Evolutionary conservation across 1,140 invertebrate genomes (phyloP), one percentile per base, ranked within the genome.

Genomic region (Drosophila suzukii): DNA sequence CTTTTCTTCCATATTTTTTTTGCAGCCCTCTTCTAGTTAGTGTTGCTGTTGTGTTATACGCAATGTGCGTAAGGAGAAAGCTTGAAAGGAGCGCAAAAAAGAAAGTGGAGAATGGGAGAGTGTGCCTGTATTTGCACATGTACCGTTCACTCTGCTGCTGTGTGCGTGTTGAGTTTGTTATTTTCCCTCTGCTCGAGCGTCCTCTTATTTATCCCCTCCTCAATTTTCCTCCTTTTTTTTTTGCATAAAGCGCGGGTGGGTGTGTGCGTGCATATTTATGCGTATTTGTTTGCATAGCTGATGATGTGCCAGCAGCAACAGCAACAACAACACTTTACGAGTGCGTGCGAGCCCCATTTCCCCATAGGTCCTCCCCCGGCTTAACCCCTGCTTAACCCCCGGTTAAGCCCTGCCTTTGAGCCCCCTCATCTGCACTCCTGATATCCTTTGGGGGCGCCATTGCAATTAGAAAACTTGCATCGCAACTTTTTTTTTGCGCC

Each of bases 241-340:
- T 62, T 75, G 67, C 66, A 75, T 65, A 61, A 68, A 71, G 41
- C 50, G 72, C 74, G 36, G 74, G 66, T 78, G 36, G 47, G 51
- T 47, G 54, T 58, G 49, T 53, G 75, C 66, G 83, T 79, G 83
- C 83, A 88, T 86, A 88, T 86, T 86, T 86, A 88, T 86, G 83
- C 83, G 83, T 86, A 88, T 86, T 86, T 88, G 83, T 86, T 88
- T 86, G 83, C 83, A 86, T 86, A 76, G 83, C 83, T 88, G 83
- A 86, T 88, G 83, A 86, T 88, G 81, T 51, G 49, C 49, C 51
- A 75, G 57, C 47, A 80, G 17, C 76, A 78, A 34, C 80, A 81
- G 51, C 80, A 83, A n/a, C 66, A 78, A 60, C 49, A 72, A 49
- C 58, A 65, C 41, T 65, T 67, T 68, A 68, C 39, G 81, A 76